phyloP scores from a whole-genome alignment of 2,888 invertebrate species.

The Chrysotoxum bicinctum region DNA sequence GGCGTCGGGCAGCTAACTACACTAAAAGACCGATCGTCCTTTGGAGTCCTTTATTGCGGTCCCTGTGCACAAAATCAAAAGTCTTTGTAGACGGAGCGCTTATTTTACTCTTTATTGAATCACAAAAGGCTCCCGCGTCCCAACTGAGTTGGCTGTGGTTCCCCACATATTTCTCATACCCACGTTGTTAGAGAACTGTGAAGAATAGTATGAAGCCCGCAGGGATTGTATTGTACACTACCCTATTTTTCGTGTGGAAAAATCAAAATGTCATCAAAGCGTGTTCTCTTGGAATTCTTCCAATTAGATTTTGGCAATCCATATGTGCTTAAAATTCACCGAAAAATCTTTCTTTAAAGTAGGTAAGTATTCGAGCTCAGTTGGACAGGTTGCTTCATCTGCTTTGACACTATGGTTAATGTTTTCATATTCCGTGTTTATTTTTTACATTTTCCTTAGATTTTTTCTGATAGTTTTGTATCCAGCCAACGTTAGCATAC shows the following conservation, averaged over 20 bases:
- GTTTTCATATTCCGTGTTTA: no score
- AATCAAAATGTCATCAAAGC: not conserved
- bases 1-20: not conserved
- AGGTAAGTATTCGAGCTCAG: not conserved
- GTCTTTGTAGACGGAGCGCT: conserved; percentile 63
- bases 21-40: conserved; percentile 39
- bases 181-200: not conserved
- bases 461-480: not conserved
- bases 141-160: not conserved
- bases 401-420: no score
- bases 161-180: not conserved
- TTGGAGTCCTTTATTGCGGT: conserved; percentile 63
- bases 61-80: conserved; percentile 69
- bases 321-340: not conserved
- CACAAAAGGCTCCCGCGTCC: conserved; percentile 58
- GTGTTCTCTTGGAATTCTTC: not conserved
- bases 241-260: conserved; percentile 1
- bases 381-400: not conserved
- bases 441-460: not conserved
- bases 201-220: not conserved
- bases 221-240: not conserved
- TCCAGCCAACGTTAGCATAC: not conserved
- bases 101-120: conserved; percentile 73
- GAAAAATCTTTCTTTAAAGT: not conserved
- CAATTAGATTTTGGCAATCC: not conserved